phyloP scores from a whole-genome alignment of 2,888 invertebrate genomes.

The Drosophila percnosoma region DNA sequence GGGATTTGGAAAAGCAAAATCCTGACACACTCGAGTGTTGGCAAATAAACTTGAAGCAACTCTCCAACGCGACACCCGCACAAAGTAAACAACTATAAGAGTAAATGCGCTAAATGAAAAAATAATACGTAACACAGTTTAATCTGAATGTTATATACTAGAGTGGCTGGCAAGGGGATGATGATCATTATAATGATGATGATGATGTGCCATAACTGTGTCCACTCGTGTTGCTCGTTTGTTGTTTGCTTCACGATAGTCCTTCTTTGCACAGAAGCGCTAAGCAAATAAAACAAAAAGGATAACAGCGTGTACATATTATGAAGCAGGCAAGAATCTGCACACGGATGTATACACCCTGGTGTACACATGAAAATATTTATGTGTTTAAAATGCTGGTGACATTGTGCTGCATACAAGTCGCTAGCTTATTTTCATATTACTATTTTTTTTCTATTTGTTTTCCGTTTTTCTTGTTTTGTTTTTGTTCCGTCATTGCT shows the following conservation, averaged over 20 bases:
- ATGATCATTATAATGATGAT: conserved; percentile 40
- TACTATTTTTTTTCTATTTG: conserved; percentile 36
- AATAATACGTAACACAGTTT: conserved; percentile 71
- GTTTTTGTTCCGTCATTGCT: conserved; percentile 26
- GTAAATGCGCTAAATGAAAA: conserved; percentile 67
- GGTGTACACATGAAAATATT: conserved; percentile 25
- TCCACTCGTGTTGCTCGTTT: conserved; percentile 41
- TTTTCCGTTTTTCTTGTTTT: conserved; percentile 44
- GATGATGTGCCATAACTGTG: conserved; percentile 51
- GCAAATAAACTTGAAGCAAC: conserved; percentile 28
- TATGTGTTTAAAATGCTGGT: conserved; percentile 38
- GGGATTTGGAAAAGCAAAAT: conserved; percentile 47
- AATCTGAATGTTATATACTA: conserved; percentile 61
- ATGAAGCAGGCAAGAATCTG: conserved; percentile 55
- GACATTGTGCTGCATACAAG: conserved; percentile 62
- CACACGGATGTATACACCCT: conserved; percentile 29
- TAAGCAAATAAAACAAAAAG: conserved; percentile 81
- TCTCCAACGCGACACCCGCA: conserved; percentile 20
- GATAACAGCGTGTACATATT: conserved; percentile 75
- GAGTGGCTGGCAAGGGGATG: conserved; percentile 50
- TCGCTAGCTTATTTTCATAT: conserved; percentile 33
- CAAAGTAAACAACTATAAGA: conserved; percentile 29
- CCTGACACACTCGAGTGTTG: conserved; percentile 29
- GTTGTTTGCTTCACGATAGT: conserved; percentile 66
- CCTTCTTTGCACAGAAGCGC: conserved; percentile 78